Conservation (phyloP, 2,888 invertebrate species). For the Ptychoptera contaminata region DNA sequence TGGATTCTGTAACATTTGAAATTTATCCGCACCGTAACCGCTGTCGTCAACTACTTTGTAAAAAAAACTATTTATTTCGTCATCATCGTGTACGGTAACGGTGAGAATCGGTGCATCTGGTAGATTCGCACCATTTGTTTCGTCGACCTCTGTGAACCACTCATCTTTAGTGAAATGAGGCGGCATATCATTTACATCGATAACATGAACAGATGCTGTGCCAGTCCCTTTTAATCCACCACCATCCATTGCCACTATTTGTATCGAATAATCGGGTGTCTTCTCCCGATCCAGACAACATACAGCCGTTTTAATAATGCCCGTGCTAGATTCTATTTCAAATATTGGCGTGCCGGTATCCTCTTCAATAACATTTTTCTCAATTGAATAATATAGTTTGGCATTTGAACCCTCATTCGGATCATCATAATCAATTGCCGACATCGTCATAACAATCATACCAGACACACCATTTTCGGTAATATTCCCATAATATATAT, state of each 20-base stretch:
- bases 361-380: conserved; percentile 37
- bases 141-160: conserved; percentile 31
- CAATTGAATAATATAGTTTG: conserved; percentile 37
- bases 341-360: conserved; percentile 36
- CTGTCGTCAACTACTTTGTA: conserved; percentile 32
- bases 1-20: conserved; percentile 32
- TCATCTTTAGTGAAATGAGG: conserved; percentile 36
- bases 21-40: conserved; percentile 33
- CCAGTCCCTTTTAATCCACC: conserved; percentile 36
- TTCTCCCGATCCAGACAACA: conserved; percentile 34
- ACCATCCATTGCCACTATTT: conserved; percentile 34
- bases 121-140: conserved; percentile 29
- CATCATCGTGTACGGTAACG: conserved; percentile 33
- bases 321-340: conserved; percentile 35
- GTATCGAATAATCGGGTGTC: conserved; percentile 34
- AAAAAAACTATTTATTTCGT: conserved; percentile 33
- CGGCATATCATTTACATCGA: conserved; percentile 42
- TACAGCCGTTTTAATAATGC: conserved; percentile 34
- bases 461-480: conserved; percentile 38
- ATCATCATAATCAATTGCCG: conserved; percentile 39
- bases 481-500: conserved; percentile 33
- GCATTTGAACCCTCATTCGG: conserved; percentile 39
- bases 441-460: conserved; percentile 37
- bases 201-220: conserved; percentile 35
- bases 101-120: conserved; percentile 32